Base-by-base conservation (phyloP, 2,113 vertebrate species). In the Lampris megalopsis region DNA sequence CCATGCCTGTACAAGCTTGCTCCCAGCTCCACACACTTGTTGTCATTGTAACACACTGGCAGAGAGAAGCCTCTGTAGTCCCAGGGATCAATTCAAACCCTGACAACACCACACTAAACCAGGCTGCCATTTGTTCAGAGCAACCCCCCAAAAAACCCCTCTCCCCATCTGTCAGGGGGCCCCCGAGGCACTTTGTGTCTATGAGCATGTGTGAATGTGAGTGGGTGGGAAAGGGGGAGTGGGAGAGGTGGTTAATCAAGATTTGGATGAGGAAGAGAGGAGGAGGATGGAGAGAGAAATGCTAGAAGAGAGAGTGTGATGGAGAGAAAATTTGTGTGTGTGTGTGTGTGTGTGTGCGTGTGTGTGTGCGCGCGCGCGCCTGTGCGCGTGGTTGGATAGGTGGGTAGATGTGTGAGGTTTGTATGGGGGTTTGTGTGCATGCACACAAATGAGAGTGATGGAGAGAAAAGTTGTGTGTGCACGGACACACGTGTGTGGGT, bases 81-180 rank as follows among this genome's bases (percentile, higher is more conserved):
- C 86, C 73, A 50, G 91, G 93, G 93, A 94, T 94, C 94, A 94
- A 90, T 95, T 95, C 93, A 96, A 91, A 91, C 92, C 88, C 90
- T 93, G 93, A 92, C 91, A 95, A 93, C 89, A 90, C 88, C 90
- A 94, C 94, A 94, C 91, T 94, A 92, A 94, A 87, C 92, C 89
- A 88, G 89, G 91, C 90, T 82, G 89, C 93, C 92, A 90, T 92
- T 94, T 93, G 92, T 93, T 91, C 91, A 88, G 90, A 93, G 89
- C 86, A 91, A 92, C 89, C 91, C 88, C 90, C 89, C 68, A 71
- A 93, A 80, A 80, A 85, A 92, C 90, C 81, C 76, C 87, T 92
- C 92, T 93, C 92, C 94, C 95, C 95, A 95, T 95, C 95, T 95
- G 95, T 95, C 94, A 95, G 93, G 89, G 91, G 93, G 92, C 92